phyloP scores from a whole-genome alignment of 2,113 vertebrate genomes.

The Periophthalmodon schlosseri region DNA sequence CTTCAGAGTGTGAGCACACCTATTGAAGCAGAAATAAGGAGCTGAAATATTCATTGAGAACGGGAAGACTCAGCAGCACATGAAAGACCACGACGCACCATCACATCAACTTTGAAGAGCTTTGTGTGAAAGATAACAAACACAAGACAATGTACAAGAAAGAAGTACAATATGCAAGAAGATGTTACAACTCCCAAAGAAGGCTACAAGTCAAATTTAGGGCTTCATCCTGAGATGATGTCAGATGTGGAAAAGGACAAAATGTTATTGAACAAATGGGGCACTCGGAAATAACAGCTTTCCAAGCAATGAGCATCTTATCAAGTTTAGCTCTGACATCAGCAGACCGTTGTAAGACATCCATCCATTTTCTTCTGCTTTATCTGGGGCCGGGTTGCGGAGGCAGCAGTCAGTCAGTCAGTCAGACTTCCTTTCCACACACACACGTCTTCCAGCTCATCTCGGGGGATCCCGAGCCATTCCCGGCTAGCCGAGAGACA shows the following conservation, averaged over 20 bases:
- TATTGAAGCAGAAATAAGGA: constrained; percentile 14
- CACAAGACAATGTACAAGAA: background rate
- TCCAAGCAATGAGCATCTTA: background rate
- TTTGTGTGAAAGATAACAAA: background rate
- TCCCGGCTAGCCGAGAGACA: too few relatives aligned
- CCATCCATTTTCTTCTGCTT: too few relatives aligned
- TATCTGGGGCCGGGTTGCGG: too few relatives aligned
- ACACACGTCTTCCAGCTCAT: too few relatives aligned
- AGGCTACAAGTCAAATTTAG: background rate
- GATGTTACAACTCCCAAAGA: background rate
- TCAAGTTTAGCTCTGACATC: background rate
- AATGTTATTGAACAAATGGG: background rate
- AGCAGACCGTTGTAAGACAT: background rate
- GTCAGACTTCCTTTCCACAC: too few relatives aligned
- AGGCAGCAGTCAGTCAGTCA: too few relatives aligned
- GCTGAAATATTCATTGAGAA: constrained; percentile 7
- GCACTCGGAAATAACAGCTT: background rate
- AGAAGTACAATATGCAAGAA: background rate
- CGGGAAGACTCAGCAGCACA: background rate
- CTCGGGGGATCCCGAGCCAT: too few relatives aligned
- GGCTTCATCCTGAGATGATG: background rate
- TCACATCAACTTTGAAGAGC: constrained; percentile 5
- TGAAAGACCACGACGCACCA: background rate
- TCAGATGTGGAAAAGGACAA: background rate
- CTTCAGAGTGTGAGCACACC: background rate